These are phyloP conservation scores for Orientallactaga bullata DNA, from an alignment of 2,113 vertebrate species.

Conservation along the genomic window DNA sequence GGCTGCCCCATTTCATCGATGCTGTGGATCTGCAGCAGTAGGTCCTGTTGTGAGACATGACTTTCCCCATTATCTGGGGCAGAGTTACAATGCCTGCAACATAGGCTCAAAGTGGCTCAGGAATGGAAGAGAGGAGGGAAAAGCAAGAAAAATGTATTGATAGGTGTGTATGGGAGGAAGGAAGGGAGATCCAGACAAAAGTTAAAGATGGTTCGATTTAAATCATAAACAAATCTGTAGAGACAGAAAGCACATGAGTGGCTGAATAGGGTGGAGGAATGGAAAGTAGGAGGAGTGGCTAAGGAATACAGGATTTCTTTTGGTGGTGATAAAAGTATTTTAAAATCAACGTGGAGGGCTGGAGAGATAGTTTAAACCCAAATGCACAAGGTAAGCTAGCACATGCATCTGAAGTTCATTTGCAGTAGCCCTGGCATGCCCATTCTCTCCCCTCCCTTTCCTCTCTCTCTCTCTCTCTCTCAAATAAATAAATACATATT, in stretches of 20 bases:
- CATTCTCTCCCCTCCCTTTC: too few relatives aligned
- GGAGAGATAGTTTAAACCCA: too few relatives aligned
- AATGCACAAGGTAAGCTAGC: too few relatives aligned
- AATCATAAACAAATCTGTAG: accelerated
- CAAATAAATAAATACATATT: too few relatives aligned
- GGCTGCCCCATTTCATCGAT: background rate
- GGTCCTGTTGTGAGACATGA: background rate
- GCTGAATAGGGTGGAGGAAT: background rate
- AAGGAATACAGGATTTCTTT: background rate
- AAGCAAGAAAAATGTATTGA: background rate
- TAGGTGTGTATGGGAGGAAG: accelerated
- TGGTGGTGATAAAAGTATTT: background rate
- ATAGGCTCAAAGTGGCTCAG: background rate
- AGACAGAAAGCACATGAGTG: accelerated
- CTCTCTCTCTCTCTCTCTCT: too few relatives aligned
- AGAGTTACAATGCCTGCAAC: background rate
- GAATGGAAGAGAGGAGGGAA: background rate
- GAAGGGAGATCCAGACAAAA: background rate
- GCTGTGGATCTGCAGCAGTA: background rate
- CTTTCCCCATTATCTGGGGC: background rate
- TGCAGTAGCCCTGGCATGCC: too few relatives aligned
- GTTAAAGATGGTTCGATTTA: too few relatives aligned
- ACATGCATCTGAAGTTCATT: too few relatives aligned
- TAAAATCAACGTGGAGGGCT: too few relatives aligned
- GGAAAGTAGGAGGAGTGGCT: accelerated